phyloP scores from a whole-genome alignment of 2,888 invertebrate species.

The Bimastos eiseni region DNA sequence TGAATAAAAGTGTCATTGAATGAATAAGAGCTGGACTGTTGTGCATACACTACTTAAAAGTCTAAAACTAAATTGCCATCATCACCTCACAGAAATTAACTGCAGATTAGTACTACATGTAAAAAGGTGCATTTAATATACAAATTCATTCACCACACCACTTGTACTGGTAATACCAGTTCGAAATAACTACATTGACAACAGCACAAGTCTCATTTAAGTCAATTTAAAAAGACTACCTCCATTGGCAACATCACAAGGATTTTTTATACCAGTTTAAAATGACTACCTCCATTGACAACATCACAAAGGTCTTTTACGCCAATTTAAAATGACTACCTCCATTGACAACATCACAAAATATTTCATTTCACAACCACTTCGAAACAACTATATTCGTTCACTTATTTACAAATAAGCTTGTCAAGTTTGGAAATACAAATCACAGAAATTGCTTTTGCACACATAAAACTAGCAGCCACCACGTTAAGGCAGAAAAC shows the following conservation, averaged over 20 bases:
- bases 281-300: too few species aligned
- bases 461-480: neutral
- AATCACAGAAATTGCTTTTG: slow-evolving; percentile 1
- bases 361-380: neutral
- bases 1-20: neutral
- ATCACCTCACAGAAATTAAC: neutral
- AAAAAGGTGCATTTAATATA: neutral
- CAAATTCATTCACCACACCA: neutral
- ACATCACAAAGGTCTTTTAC: too few species aligned
- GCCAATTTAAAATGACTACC: too few species aligned
- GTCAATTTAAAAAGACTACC: neutral
- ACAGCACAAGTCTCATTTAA: neutral
- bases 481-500: neutral
- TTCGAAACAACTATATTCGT: neutral
- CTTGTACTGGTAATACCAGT: too few species aligned
- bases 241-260: neutral
- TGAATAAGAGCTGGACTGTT: neutral
- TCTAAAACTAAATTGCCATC: neutral
- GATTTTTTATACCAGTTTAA: too few species aligned
- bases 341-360: too few species aligned
- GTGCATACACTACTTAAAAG: neutral
- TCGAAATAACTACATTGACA: too few species aligned
- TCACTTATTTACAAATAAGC: neutral
- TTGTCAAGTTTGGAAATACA: neutral
- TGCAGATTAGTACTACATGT: neutral